Conservation (phyloP, 1,140 invertebrate species). For the Potamilus streckersoni region DNA sequence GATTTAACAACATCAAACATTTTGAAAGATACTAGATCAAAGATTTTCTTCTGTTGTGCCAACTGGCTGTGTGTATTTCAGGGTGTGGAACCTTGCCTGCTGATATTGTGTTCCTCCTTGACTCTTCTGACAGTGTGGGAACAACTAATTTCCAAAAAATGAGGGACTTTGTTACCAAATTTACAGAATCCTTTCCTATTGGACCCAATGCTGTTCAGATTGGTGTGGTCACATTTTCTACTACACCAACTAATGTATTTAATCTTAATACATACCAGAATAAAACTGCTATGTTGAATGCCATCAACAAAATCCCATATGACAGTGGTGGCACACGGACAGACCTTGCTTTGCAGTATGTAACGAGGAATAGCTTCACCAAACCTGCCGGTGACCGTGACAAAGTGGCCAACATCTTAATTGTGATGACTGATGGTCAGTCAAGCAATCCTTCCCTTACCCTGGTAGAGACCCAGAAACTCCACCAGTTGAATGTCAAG, state of each 20-base stretch:
- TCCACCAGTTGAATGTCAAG: slow-evolving; percentile 25
- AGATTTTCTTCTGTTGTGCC: not conserved
- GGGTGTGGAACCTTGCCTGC: slow-evolving; percentile 49
- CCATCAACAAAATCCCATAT: slow-evolving; percentile 39
- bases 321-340: slow-evolving; percentile 42
- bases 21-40: too few relatives aligned
- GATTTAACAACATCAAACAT: too few relatives aligned
- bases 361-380: slow-evolving; percentile 39
- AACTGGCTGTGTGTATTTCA: slow-evolving; percentile 13
- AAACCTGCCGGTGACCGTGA: slow-evolving; percentile 37
- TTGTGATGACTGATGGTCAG: slow-evolving; percentile 48
- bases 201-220: slow-evolving; percentile 45
- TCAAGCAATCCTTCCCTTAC: slow-evolving; percentile 30
- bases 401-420: slow-evolving; percentile 44
- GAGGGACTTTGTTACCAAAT: slow-evolving; percentile 41
- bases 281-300: slow-evolving; percentile 30
- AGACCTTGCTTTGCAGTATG: slow-evolving; percentile 37
- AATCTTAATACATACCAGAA: slow-evolving; percentile 38
- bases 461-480: slow-evolving; percentile 18
- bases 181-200: slow-evolving; percentile 43
- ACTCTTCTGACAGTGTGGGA: slow-evolving; percentile 50
- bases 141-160: slow-evolving; percentile 49
- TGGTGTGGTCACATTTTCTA: slow-evolving; percentile 50
- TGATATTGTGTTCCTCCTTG: slow-evolving; percentile 53
- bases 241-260: slow-evolving; percentile 39